Evolutionary conservation across 2,113 vertebrate genomes (phyloP).

Genomic region (Cyprinus carpio): DNA sequence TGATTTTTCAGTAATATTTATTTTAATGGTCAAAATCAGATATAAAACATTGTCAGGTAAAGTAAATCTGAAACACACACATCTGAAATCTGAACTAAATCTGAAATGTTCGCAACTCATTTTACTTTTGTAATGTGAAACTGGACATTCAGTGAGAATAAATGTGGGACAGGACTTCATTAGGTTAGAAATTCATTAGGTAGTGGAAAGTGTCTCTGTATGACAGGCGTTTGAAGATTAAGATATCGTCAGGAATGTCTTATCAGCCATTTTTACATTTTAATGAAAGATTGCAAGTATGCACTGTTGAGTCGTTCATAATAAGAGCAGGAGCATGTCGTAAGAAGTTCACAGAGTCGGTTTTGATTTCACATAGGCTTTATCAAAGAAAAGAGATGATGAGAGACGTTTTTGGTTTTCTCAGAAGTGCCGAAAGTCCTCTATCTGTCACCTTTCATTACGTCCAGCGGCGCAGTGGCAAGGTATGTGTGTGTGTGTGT

Average conservation of each 20-base stretch:
- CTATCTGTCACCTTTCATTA: constrained; percentile 87
- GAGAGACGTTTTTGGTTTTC: constrained; percentile 6
- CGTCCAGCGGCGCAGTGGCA: constrained; percentile 72
- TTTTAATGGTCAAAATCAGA: too few relatives aligned
- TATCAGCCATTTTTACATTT: too few relatives aligned
- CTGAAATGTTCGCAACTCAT: not conserved
- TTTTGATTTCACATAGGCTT: not conserved
- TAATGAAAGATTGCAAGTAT: too few relatives aligned
- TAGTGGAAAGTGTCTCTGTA: not conserved
- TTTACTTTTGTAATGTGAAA: not conserved
- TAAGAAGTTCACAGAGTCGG: too few relatives aligned
- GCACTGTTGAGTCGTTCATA: too few relatives aligned
- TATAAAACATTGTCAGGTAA: too few relatives aligned
- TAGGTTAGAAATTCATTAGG: not conserved
- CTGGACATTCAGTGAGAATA: not conserved
- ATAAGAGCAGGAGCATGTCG: too few relatives aligned
- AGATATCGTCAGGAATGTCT: too few relatives aligned
- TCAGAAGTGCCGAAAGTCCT: constrained; percentile 49
- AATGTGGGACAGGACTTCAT: not conserved
- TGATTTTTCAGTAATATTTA: too few relatives aligned
- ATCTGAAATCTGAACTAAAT: too few relatives aligned
- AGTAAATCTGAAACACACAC: too few relatives aligned
- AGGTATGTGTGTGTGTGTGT: constrained; percentile 34
- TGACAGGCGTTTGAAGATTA: too few relatives aligned
- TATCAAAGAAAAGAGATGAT: not conserved